Conservation (phyloP, 1,140 invertebrate genomes). For the Drosophila albomicans region DNA sequence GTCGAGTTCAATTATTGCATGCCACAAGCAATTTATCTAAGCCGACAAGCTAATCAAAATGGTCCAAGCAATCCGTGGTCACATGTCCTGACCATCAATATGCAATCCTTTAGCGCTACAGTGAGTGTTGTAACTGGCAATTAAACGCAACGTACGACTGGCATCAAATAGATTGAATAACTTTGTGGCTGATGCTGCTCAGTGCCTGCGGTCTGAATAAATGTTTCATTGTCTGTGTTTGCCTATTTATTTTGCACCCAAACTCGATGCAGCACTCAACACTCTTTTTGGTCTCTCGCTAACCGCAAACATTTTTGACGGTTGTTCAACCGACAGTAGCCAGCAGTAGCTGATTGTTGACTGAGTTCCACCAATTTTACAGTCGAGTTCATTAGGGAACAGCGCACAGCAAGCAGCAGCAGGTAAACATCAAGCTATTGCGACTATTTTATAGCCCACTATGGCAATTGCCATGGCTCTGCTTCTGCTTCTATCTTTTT, state of each 20-base stretch:
- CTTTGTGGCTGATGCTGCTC: conserved; percentile 23
- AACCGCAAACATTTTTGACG: conserved; percentile 65
- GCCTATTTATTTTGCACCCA: conserved; percentile 64
- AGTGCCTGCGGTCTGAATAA: conserved; percentile 37
- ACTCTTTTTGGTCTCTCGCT: conserved; percentile 11
- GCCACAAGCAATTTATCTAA: conserved; percentile 68
- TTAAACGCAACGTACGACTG: conserved; percentile 35
- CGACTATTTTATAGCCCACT: conserved; percentile 50
- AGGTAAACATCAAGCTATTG: conserved; percentile 40
- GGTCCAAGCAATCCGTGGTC: background rate
- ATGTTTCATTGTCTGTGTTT: conserved; percentile 65
- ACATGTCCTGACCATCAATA: conserved; percentile 7
- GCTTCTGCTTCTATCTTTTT: conserved; percentile 35
- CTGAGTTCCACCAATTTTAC: conserved; percentile 42
- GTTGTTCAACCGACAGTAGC: conserved; percentile 19
- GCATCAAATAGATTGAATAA: conserved; percentile 75
- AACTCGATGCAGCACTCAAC: conserved; percentile 31
- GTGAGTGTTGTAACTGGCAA: conserved; percentile 46
- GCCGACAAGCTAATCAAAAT: conserved; percentile 70
- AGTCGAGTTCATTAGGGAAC: conserved; percentile 72
- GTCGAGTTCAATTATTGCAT: conserved; percentile 44
- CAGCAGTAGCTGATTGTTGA: conserved; percentile 41
- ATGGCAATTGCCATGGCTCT: conserved; percentile 52
- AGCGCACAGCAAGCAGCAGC: conserved; percentile 40
- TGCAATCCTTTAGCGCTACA: conserved; percentile 59